A percentile compares a stretch with the other conserved stretches of the same genome.
Evolutionary conservation across 1,140 invertebrate species (phyloP).

Genomic region (Cardiocondyla obscurior): DNA sequence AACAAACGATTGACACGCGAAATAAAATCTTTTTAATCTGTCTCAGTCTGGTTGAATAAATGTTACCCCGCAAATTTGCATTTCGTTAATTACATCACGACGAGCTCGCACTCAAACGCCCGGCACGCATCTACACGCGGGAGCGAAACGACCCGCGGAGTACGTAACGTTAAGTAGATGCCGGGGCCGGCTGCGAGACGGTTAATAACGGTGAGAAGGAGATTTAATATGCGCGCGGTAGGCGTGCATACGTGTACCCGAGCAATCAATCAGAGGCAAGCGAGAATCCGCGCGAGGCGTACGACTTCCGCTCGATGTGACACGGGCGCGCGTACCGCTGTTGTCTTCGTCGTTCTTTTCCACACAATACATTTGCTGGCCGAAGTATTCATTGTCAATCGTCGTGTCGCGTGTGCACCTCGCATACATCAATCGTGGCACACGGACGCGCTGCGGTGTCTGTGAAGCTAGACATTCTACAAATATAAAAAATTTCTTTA

Average conservation of each 20-base stretch:
- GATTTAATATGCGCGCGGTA: conserved; percentile 67
- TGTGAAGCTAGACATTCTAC: too few species aligned
- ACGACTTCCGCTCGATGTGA: conserved; percentile 46
- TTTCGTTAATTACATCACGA: conserved; percentile 50
- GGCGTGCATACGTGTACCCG: conserved; percentile 52
- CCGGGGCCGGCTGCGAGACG: conserved; percentile 33
- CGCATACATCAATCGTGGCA: not conserved
- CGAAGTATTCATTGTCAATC: conserved; percentile 51
- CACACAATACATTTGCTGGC: conserved; percentile 58
- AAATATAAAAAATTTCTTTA: too few species aligned
- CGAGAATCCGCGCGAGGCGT: conserved; percentile 33
- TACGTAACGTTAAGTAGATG: conserved; percentile 63
- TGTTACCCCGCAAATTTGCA: not conserved
- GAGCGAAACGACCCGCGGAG: conserved; percentile 16
- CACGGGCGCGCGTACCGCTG: conserved; percentile 20
- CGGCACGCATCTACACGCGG: not conserved
- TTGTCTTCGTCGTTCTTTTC: conserved; percentile 48
- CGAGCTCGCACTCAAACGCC: conserved; percentile 24
- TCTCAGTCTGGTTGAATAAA: not conserved
- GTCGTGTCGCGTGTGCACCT: not conserved
- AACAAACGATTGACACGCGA: not conserved
- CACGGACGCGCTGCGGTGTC: conserved; percentile 8
- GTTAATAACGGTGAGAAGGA: conserved; percentile 67
- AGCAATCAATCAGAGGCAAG: conserved; percentile 64
- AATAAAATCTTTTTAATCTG: not conserved